These are phyloP conservation scores for Syngnathus typhle DNA, from an alignment of 2,113 vertebrate species.

Conservation along the genomic window DNA sequence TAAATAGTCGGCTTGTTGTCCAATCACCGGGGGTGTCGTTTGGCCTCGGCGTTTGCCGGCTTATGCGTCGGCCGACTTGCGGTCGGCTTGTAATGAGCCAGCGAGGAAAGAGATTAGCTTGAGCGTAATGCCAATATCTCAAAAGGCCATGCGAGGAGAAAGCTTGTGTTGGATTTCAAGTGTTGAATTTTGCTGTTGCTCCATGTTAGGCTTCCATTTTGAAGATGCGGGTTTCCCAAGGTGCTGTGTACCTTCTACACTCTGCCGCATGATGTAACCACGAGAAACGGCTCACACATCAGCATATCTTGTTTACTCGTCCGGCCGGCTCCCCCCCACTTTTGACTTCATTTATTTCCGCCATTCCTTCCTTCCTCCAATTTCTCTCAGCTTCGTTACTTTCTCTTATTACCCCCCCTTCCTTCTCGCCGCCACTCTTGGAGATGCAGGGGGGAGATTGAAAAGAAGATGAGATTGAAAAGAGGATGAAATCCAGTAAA, in stretches of 20 bases:
- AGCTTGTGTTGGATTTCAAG: neutral
- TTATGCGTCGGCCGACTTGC: constrained; percentile 33
- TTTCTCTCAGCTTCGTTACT: constrained; percentile 21
- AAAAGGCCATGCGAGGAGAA: neutral
- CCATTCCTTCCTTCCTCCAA: constrained; percentile 10
- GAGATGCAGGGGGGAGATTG: constrained; percentile 32
- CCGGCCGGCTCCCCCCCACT: constrained; percentile 15
- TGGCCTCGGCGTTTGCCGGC: constrained; percentile 22
- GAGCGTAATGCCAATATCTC: constrained; percentile 7
- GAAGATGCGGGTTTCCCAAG: constrained; percentile 32
- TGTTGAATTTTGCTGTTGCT: too few species aligned
- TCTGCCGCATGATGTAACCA: constrained; percentile 56
- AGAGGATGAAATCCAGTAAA: constrained; percentile 43
- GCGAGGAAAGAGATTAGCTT: constrained; percentile 16
- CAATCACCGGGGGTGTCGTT: constrained; percentile 45
- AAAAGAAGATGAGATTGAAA: constrained; percentile 51
- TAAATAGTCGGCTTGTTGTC: constrained; percentile 41
- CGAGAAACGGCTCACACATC: constrained; percentile 47
- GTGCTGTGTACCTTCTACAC: constrained; percentile 27
- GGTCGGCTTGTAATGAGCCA: constrained; percentile 27
- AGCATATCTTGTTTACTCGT: constrained; percentile 38
- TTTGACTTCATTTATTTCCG: constrained; percentile 12
- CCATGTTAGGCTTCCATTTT: neutral
- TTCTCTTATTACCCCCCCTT: neutral
- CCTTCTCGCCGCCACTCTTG: neutral